Conservation (phyloP, 2,797 vertebrate species). For the Setipinna tenuifilis region DNA sequence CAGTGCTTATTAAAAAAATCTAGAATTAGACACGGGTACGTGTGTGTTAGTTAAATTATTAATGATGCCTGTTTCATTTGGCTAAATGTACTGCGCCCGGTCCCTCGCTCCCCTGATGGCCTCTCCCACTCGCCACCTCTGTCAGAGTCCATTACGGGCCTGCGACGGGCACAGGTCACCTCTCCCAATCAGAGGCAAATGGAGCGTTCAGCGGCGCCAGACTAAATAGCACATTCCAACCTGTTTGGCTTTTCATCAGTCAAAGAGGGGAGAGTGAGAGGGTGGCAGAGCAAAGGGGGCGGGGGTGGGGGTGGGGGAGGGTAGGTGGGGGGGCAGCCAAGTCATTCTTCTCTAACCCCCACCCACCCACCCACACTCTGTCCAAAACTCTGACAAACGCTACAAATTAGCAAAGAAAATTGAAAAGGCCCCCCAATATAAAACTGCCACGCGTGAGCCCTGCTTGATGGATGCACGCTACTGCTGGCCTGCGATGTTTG, state of each 20-base stretch:
- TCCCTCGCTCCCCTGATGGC: constrained; percentile 31
- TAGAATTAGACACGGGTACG: constrained; percentile 34
- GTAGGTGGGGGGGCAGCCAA: neutral
- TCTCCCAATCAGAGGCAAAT: constrained; percentile 38
- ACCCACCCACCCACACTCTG: constrained; percentile 9
- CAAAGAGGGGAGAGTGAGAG: neutral
- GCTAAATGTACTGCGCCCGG: constrained; percentile 53
- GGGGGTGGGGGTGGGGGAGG: too few species aligned
- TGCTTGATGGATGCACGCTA: constrained; percentile 23
- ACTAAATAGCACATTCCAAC: constrained; percentile 32
- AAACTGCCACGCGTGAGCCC: constrained; percentile 17
- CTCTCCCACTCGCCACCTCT: constrained; percentile 35
- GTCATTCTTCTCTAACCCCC: too few species aligned
- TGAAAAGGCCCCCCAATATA: constrained; percentile 19
- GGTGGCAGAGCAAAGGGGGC: neutral
- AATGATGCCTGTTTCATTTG: constrained; percentile 56
- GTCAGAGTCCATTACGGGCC: constrained; percentile 32
- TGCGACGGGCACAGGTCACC: constrained; percentile 27
- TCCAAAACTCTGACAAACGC: constrained; percentile 19
- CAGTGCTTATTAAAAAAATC: constrained; percentile 7
- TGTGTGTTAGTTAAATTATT: constrained; percentile 51
- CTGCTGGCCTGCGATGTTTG: neutral
- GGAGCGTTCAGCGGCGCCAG: constrained; percentile 36
- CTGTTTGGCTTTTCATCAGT: constrained; percentile 19
- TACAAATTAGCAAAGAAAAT: constrained; percentile 36